phyloP scores from a whole-genome alignment of 2,113 vertebrate genomes.

The Hippocampus barbouri region DNA sequence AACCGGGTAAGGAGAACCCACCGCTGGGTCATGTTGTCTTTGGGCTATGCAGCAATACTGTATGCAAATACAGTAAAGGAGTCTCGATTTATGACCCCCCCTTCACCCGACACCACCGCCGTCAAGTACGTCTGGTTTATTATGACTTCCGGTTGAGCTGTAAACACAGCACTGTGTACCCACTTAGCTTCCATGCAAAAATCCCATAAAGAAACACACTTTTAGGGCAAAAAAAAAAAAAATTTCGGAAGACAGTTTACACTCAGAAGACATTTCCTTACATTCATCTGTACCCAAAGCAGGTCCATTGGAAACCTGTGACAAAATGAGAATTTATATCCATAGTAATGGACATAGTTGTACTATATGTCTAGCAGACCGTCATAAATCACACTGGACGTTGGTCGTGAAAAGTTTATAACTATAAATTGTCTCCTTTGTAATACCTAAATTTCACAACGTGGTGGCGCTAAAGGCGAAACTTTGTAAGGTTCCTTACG shows the following conservation, averaged over 20 bases:
- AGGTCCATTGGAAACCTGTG: background rate
- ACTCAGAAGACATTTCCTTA: background rate
- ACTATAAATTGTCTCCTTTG: background rate
- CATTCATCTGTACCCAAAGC: background rate
- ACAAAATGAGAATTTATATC: background rate
- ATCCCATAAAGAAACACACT: background rate
- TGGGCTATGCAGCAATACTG: conserved; percentile 62
- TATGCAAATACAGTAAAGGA: conserved; percentile 50
- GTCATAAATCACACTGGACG: background rate
- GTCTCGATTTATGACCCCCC: conserved; percentile 67
- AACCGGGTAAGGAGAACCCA: conserved; percentile 46
- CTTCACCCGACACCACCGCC: conserved; percentile 50
- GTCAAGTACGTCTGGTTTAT: conserved; percentile 39
- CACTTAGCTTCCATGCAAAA: background rate
- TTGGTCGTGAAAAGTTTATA: background rate
- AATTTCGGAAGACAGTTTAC: no score
- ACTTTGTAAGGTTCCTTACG: background rate
- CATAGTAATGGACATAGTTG: background rate
- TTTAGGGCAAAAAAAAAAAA: background rate
- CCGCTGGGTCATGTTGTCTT: conserved; percentile 67
- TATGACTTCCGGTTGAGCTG: conserved; percentile 49
- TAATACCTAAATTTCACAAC: conserved; percentile 32
- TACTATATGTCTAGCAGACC: background rate
- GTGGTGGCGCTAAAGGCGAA: conserved; percentile 27
- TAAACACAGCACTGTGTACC: background rate